phyloP scores from a whole-genome alignment of 2,888 invertebrate species.

The Ashinkailepas kermadecensis region DNA sequence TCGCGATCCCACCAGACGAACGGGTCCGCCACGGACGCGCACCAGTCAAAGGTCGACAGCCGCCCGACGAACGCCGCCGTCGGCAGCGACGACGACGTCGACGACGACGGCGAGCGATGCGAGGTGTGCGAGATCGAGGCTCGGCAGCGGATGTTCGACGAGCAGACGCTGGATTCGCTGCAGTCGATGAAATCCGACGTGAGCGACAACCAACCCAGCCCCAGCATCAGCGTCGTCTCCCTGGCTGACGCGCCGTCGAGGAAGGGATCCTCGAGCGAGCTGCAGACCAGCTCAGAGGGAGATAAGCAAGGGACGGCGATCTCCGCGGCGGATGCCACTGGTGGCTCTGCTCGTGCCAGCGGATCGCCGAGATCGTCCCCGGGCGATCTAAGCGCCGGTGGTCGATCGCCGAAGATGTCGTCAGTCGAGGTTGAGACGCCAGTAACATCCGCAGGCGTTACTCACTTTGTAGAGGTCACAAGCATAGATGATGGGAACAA shows the following conservation, averaged over 20 bases:
- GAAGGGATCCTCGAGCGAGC: too few relatives aligned
- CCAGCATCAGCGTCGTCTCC: background rate
- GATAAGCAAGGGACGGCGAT: too few relatives aligned
- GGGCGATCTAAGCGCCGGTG: too few relatives aligned
- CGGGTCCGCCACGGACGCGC: background rate
- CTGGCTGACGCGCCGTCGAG: too few relatives aligned
- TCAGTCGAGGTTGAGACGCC: too few relatives aligned
- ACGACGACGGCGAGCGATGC: background rate
- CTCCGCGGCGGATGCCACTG: too few relatives aligned
- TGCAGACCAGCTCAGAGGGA: too few relatives aligned
- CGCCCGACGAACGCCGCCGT: background rate
- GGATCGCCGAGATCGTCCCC: too few relatives aligned
- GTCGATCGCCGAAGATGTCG: too few relatives aligned
- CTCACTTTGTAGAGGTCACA: background rate
- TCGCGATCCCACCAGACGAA: background rate
- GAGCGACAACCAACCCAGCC: background rate
- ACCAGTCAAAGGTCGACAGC: background rate
- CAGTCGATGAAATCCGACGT: background rate
- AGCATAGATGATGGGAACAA: background rate
- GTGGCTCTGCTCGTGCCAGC: too few relatives aligned
- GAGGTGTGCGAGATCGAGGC: background rate
- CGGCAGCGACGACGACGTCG: background rate
- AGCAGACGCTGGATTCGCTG: background rate
- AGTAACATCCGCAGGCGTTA: background rate
- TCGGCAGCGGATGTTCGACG: background rate